Conservation (phyloP, 2,888 invertebrate species). For the Chloroclysta siterata region DNA sequence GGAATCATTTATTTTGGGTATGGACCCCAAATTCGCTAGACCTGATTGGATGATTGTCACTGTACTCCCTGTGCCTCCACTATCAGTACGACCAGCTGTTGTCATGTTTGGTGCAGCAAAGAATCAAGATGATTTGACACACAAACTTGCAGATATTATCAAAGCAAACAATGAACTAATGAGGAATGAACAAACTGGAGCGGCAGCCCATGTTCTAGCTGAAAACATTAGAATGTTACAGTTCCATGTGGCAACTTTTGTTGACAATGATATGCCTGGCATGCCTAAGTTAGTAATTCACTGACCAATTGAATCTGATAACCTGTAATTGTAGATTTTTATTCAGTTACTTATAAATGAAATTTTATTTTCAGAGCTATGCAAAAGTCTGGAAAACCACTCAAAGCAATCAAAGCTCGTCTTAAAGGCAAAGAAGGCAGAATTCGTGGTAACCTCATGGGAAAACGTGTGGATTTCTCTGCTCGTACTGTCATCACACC, state of each 20-base stretch:
- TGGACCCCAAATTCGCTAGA: slow-evolving; percentile 98
- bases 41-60: slow-evolving; percentile 99
- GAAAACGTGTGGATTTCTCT: slow-evolving; percentile 99
- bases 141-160: slow-evolving; percentile 99
- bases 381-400: slow-evolving; percentile 99
- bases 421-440: slow-evolving; percentile 99
- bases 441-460: slow-evolving; percentile 99
- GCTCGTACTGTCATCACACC: slow-evolving; percentile 99
- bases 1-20: slow-evolving; percentile 96
- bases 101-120: slow-evolving; percentile 99
- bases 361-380: slow-evolving; percentile 88
- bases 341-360: background rate
- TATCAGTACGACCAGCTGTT: slow-evolving; percentile 98
- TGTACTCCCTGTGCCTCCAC: slow-evolving; percentile 98
- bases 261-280: slow-evolving; percentile 99
- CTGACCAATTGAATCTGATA: slow-evolving; percentile 8
- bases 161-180: slow-evolving; percentile 98
- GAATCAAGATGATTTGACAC: slow-evolving; percentile 99
- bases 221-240: slow-evolving; percentile 99
- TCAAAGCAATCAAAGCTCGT: slow-evolving; percentile 98
- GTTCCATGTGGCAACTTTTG: slow-evolving; percentile 98
- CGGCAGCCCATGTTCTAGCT: slow-evolving; percentile 97
- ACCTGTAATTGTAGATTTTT: no score
- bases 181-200: slow-evolving; percentile 97
- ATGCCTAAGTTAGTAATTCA: slow-evolving; percentile 88